Percentiles rank a stretch among this genome's conserved stretches.
Conservation (phyloP, 2,113 vertebrate genomes). For the Phalacrocorax aristotelis region DNA sequence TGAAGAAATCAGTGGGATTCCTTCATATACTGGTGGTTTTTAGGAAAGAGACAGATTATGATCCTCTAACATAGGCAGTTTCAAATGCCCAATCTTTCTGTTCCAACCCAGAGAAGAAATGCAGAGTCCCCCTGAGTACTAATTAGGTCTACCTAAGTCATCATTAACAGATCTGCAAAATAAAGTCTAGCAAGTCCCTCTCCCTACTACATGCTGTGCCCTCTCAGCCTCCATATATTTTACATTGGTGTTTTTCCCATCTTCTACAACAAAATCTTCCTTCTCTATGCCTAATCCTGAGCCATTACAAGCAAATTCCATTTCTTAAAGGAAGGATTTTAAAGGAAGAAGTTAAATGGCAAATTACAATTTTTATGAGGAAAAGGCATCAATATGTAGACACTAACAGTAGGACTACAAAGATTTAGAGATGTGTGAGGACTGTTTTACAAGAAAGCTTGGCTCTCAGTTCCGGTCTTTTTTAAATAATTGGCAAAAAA, state of each 20-base stretch:
- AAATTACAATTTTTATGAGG: background rate
- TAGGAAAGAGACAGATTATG: background rate
- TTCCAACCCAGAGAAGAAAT: background rate
- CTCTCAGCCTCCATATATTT: background rate
- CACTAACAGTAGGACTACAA: background rate
- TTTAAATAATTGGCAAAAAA: background rate
- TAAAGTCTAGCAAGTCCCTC: background rate
- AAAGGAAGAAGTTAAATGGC: background rate
- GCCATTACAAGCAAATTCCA: background rate
- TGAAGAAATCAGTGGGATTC: background rate
- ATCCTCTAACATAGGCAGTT: background rate
- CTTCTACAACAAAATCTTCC: background rate
- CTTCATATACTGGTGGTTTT: background rate
- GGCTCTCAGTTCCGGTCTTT: background rate
- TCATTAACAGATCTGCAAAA: background rate
- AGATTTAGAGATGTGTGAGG: background rate
- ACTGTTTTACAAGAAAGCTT: constrained; percentile 3
- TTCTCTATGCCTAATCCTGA: background rate
- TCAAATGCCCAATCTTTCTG: background rate
- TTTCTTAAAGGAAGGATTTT: background rate
- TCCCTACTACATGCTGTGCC: background rate
- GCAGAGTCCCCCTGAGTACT: background rate
- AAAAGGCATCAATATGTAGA: background rate
- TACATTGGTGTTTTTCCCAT: background rate
- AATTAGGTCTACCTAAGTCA: background rate